Evolutionary conservation across 2,113 vertebrate species (phyloP).

Genomic region (Colistium nudipinnis): DNA sequence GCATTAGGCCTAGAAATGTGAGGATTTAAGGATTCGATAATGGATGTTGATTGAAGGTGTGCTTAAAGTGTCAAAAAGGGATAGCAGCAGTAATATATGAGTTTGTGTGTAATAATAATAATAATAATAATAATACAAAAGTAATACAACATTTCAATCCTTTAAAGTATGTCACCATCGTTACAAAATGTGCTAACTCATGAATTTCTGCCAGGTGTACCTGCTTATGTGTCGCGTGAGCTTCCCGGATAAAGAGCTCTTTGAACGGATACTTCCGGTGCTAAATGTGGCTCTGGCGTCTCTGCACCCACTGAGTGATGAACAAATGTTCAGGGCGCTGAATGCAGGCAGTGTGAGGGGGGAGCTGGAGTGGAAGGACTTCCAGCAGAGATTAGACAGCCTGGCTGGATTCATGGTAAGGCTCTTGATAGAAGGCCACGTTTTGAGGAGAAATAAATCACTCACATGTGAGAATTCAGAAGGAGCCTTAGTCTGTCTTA

Average conservation of each 20-base stretch:
- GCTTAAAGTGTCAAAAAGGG: neutral
- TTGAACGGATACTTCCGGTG: slow-evolving; percentile 90
- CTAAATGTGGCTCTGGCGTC: slow-evolving; percentile 94
- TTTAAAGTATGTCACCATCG: neutral
- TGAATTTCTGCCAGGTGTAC: slow-evolving; percentile 81
- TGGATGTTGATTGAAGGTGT: neutral
- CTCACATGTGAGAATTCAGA: neutral
- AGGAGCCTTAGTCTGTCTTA: neutral
- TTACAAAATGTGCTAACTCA: neutral
- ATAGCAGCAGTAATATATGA: neutral
- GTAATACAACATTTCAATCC: neutral
- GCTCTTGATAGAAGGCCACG: slow-evolving; percentile 35
- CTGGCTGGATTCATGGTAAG: slow-evolving; percentile 94
- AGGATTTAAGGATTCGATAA: slow-evolving; percentile 9
- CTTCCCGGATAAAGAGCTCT: slow-evolving; percentile 90
- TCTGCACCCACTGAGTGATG: slow-evolving; percentile 95
- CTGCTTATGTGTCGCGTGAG: slow-evolving; percentile 95
- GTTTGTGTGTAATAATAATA: neutral
- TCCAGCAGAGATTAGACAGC: slow-evolving; percentile 92
- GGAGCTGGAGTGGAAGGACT: slow-evolving; percentile 93
- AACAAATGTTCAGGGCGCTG: slow-evolving; percentile 96
- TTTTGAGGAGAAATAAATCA: neutral
- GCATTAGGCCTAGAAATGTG: slow-evolving; percentile 8
- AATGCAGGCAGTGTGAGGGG: slow-evolving; percentile 89
- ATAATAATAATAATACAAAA: no score